Evolutionary conservation across 1,140 invertebrate species (phyloP), one percentile per base, ranked within the genome.

Genomic region (Dreissena polymorpha): DNA sequence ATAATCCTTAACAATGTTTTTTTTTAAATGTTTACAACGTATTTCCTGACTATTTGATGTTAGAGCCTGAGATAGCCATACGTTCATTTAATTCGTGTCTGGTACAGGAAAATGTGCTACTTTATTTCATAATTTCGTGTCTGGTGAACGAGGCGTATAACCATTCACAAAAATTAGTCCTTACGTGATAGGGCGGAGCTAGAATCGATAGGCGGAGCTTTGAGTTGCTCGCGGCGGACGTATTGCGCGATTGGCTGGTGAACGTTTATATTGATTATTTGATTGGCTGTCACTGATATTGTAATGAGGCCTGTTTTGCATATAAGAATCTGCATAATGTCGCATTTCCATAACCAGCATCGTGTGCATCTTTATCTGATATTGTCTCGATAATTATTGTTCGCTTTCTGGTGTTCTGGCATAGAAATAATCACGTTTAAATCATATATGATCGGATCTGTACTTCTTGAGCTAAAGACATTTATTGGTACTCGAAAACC

Each of bases 241-340:
- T 16, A 14, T 10, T 51, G n/a, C 68, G 65, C 53, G 21, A 78
- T 78, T 78, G 76, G 76, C 18, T 67, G 13, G 14, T 10, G 39
- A 23, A 13, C 57, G 57, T 60, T 39, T 39, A 39, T 39, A 39
- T 39, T 39, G 39, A 39, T 39, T 60, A 60, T 18, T 8, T 68
- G 75, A 77, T 77, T 77, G 76, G 76, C 53, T 69, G 14, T 18
- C 57, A 65, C 29, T 49, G 68, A 68, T 53, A 68, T 69, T 78
- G 25, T 27, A 27, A 29, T 27, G 16, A 53, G 53, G 50, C 76
- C 67, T 76, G 65, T 63, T 75, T 83, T 76, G 65, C 81, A 83
- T 76, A 76, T 57, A 76, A 83, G 81, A 83, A 83, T 83, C 78
- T 80, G 78, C 69, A 72, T 74, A 74, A 83, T 76, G 73, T 76